Evolutionary conservation across 92 coral and sea anemone genomes (phyloP).

Genomic region (Umimayanthus kanabou): DNA sequence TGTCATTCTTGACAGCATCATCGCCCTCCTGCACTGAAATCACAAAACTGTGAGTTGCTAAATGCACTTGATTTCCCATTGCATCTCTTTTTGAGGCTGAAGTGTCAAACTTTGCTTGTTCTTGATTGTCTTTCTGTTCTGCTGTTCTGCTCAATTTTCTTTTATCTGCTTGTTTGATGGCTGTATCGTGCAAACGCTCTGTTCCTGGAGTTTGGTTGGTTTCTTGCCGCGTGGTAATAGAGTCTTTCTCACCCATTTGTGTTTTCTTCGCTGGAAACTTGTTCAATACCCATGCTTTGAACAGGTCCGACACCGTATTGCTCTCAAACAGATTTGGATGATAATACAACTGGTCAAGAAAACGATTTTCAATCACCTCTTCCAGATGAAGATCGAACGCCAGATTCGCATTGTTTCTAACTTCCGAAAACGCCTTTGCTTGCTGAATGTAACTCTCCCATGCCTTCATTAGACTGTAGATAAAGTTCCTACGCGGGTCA

Average conservation of each 20-base stretch:
- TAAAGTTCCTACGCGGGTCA: not conserved
- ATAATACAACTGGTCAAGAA: conserved; percentile 32
- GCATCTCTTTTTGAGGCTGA: not conserved
- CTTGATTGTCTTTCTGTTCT: too few relatives aligned
- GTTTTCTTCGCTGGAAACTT: not conserved
- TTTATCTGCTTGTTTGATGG: too few relatives aligned
- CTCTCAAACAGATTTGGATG: conserved; percentile 2
- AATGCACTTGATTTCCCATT: too few relatives aligned
- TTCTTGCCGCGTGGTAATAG: not conserved
- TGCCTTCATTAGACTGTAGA: conserved; percentile 4
- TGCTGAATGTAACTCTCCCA: conserved; percentile 31
- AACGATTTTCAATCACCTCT: conserved; percentile 9
- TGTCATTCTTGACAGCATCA: too few relatives aligned
- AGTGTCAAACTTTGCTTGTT: too few relatives aligned
- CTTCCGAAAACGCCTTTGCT: conserved; percentile 11
- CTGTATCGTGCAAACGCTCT: too few relatives aligned
- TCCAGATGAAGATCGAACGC: conserved; percentile 30
- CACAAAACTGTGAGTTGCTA: too few relatives aligned
- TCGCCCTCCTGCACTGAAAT: not conserved
- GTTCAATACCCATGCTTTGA: conserved; percentile 32
- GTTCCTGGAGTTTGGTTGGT: not conserved
- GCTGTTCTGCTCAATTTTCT: too few relatives aligned
- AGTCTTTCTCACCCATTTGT: not conserved
- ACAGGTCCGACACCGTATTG: not conserved
- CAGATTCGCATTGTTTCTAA: not conserved